Evolutionary conservation across 2,797 vertebrate species (phyloP), one percentile per base, ranked within the genome.

Genomic region (Pangasius larnaudii): DNA sequence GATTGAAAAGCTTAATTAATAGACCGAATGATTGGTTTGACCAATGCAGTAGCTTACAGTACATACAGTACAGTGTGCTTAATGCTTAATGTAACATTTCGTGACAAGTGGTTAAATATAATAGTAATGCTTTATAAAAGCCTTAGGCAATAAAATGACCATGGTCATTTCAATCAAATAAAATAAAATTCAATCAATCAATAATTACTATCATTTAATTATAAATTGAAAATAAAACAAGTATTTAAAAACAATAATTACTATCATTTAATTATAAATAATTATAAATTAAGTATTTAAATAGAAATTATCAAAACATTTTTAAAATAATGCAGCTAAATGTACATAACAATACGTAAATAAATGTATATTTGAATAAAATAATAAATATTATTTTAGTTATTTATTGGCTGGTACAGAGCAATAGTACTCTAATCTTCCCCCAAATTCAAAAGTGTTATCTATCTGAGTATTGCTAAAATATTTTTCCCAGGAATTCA

Each of bases 1-100:
- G 94, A 95, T 95, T 96, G 95, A 96, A 96, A 94, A 94, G 94
- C 94, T 94, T 95, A 94, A 95, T 95, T 96, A 96, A 96, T 95
- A 95, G 93, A 94, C 91, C 88, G 93, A 84, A 96, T 95, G 95
- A 92, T 92, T 93, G 93, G 95, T 96, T 95, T 95, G 93, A 94
- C 94, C 91, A 87, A 91, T 92, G 93, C 19, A 86, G 65, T 85
- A 51, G 56, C 71, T 85, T 83, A 78, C 53, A 89, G 78, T 90
- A 82, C 33, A 42, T 58, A 74, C 33, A 77, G 11, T 36, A 80
- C 30, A 42, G 10, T 42, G 59, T n/a, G 42, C n/a, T 74, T 27
- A 1, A 49, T 89, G 51, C 4, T 81, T 27, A 30, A 49, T 88
- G 33, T 74, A 42, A 84, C 18, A 49, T 33, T 51, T 33, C 63